These are phyloP conservation scores for Perizoma affinitatum DNA, from an alignment of 2,888 invertebrate species.

Conservation along the genomic window DNA sequence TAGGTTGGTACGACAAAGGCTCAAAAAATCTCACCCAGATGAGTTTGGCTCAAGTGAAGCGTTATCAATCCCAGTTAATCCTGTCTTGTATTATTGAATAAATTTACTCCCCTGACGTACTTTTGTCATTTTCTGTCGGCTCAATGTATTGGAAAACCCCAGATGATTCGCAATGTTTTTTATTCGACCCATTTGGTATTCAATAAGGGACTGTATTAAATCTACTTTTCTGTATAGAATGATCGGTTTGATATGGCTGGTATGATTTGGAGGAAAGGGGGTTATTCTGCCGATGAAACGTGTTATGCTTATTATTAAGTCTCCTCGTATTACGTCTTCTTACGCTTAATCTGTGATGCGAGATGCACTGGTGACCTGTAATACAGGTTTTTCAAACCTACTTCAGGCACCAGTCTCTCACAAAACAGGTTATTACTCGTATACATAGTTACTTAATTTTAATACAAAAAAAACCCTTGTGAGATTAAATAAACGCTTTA, in stretches of 20 bases:
- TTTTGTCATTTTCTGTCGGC: slow-evolving; percentile 57
- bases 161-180: slow-evolving; percentile 43
- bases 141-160: slow-evolving; percentile 63
- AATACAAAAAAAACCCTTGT: too few species aligned
- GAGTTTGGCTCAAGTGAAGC: slow-evolving; percentile 69
- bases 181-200: slow-evolving; percentile 43
- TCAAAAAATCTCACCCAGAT: slow-evolving; percentile 65
- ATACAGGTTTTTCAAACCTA: too few species aligned
- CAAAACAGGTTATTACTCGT: too few species aligned
- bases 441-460: too few species aligned
- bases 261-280: slow-evolving; percentile 39
- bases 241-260: slow-evolving; percentile 35
- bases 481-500: too few species aligned
- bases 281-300: slow-evolving; percentile 44
- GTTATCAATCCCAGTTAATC: slow-evolving; percentile 75
- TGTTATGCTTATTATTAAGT: slow-evolving; percentile 43
- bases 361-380: too few species aligned
- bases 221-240: slow-evolving; percentile 21
- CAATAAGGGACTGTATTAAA: slow-evolving; percentile 39
- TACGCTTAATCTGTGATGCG: too few species aligned
- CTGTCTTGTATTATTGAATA: slow-evolving; percentile 77
- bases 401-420: too few species aligned
- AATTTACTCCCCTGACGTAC: slow-evolving; percentile 65
- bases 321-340: too few species aligned
- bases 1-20: slow-evolving; percentile 39